These are phyloP conservation scores for Boloria euphrosyne DNA, from an alignment of 2,888 invertebrate species.

Conservation along the genomic window DNA sequence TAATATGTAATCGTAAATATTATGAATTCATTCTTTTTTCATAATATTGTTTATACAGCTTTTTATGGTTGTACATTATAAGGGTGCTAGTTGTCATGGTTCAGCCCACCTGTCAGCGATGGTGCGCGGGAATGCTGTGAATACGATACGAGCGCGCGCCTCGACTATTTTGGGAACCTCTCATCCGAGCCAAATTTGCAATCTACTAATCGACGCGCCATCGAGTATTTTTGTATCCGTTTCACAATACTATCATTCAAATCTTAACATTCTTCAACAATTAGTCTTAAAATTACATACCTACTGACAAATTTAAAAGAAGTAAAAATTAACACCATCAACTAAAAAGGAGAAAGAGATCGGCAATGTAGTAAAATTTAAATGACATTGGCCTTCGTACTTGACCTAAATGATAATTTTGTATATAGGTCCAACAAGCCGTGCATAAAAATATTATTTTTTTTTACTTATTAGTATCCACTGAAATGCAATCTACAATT, in stretches of 20 bases:
- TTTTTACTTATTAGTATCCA: neutral
- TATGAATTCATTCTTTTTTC: neutral
- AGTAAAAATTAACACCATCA: slow-evolving; percentile 29
- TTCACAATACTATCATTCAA: slow-evolving; percentile 68
- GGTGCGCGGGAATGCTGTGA: slow-evolving; percentile 64
- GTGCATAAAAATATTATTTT: neutral
- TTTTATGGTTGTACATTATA: slow-evolving; percentile 13
- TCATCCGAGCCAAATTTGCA: slow-evolving; percentile 80
- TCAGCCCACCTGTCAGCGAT: slow-evolving; percentile 50
- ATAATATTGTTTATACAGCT: neutral
- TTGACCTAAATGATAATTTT: slow-evolving; percentile 55
- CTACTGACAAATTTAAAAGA: slow-evolving; percentile 31
- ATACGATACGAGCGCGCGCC: slow-evolving; percentile 73
- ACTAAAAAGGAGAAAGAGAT: slow-evolving; percentile 40
- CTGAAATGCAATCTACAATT: too few relatives aligned
- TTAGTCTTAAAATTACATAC: slow-evolving; percentile 25
- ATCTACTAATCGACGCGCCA: slow-evolving; percentile 77
- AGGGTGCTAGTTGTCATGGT: slow-evolving; percentile 11
- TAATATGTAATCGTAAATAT: too few relatives aligned
- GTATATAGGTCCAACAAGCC: slow-evolving; percentile 20
- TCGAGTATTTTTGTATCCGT: slow-evolving; percentile 75
- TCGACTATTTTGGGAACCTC: slow-evolving; percentile 71
- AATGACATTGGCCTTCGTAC: slow-evolving; percentile 74
- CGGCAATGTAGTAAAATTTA: slow-evolving; percentile 54
- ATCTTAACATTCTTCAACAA: slow-evolving; percentile 44